A percentile compares a stretch with the other conserved stretches of the same genome.
Evolutionary conservation across 1,140 invertebrate species (phyloP).

Genomic region (Macrobrachium nipponense): DNA sequence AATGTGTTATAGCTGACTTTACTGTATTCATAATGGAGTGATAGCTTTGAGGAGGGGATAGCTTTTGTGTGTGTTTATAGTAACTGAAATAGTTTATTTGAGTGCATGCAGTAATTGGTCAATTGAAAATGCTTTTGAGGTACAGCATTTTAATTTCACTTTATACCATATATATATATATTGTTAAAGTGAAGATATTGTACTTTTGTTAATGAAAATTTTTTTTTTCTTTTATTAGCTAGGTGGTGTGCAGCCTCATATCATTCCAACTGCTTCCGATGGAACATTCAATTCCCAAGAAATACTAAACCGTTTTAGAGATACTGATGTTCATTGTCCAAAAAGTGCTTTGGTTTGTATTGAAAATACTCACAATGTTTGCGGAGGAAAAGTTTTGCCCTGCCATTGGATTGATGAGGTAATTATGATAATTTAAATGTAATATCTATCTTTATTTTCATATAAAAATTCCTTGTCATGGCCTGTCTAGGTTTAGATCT

Average conservation of each 20-base stretch:
- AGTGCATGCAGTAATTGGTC: no score
- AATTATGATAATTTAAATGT: conserved; percentile 13
- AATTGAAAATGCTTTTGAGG: no score
- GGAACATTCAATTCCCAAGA: conserved; percentile 87
- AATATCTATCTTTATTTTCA: not conserved
- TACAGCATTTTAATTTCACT: not conserved
- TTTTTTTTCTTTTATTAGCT: conserved; percentile 15
- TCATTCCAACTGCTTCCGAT: conserved; percentile 81
- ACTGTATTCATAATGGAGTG: no score
- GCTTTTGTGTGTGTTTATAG: not conserved
- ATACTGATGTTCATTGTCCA: conserved; percentile 80
- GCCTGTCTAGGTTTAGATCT: no score
- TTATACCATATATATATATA: not conserved
- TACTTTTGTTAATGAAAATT: not conserved
- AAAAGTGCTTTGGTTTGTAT: conserved; percentile 83
- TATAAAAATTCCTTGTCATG: no score
- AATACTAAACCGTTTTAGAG: conserved; percentile 76
- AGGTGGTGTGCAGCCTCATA: conserved; percentile 78
- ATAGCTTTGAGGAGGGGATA: no score
- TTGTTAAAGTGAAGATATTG: not conserved
- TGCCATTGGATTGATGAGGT: conserved; percentile 83
- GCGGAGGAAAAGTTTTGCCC: conserved; percentile 86
- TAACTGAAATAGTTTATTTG: not conserved
- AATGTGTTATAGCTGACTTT: no score
- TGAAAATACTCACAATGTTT: conserved; percentile 93